A percentile compares a stretch with the other conserved stretches of the same genome.
Conservation (phyloP, 2,888 invertebrate genomes). For the Dromius quadrimaculatus region DNA sequence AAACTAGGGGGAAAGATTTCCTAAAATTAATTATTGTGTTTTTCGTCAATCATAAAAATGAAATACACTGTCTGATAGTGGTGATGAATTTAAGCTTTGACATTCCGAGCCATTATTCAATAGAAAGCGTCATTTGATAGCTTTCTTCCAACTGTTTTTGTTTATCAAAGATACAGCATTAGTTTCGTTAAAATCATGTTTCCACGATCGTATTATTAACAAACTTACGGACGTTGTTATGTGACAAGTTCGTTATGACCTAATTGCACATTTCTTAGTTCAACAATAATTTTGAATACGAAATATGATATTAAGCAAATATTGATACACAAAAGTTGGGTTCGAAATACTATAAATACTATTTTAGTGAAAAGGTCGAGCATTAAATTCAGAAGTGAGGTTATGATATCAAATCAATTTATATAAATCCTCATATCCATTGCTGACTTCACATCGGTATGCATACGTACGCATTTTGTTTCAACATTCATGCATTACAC, state of each 20-base stretch:
- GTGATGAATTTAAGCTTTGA: too few relatives aligned
- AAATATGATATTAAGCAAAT: neutral
- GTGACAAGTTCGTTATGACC: too few relatives aligned
- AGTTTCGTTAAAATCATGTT: too few relatives aligned
- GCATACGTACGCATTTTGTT: slow-evolving; percentile 11
- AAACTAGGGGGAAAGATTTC: neutral
- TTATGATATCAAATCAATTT: neutral
- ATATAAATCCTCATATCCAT: neutral
- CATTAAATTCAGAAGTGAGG: neutral
- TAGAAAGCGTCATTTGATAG: neutral
- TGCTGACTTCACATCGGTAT: neutral
- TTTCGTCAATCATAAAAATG: neutral
- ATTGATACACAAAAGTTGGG: neutral
- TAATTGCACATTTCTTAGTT: too few relatives aligned
- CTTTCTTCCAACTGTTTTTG: too few relatives aligned
- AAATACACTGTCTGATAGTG: too few relatives aligned
- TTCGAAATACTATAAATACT: neutral
- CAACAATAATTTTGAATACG: neutral
- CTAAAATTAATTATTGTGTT: neutral
- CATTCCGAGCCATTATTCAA: too few relatives aligned
- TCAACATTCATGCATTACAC: slow-evolving; percentile 2
- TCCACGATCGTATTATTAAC: too few relatives aligned
- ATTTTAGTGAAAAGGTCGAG: too few relatives aligned
- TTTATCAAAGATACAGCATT: too few relatives aligned
- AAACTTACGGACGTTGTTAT: too few relatives aligned